Percentiles rank a stretch among this genome's conserved stretches.
phyloP scores from a whole-genome alignment of 2,113 vertebrate species.

The Bubo bubo region DNA sequence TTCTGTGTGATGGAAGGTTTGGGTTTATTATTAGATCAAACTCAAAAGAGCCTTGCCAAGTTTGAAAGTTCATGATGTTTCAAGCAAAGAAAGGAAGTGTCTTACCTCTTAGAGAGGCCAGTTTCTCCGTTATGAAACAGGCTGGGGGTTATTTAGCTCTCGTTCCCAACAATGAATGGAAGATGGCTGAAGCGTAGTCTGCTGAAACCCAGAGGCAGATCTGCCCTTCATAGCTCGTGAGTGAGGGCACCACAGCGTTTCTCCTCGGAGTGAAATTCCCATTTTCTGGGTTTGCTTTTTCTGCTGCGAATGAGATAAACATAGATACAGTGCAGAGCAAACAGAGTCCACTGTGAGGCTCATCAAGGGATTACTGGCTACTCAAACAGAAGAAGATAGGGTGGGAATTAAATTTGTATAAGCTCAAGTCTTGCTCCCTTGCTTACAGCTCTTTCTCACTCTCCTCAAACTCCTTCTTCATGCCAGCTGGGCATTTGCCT shows the following conservation, averaged over 20 bases:
- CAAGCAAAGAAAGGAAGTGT: constrained; percentile 12
- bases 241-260: accelerated
- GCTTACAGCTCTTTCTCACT: neutral
- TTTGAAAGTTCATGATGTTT: constrained; percentile 64
- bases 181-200: neutral
- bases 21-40: constrained; percentile 63
- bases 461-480: neutral
- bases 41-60: constrained; percentile 57
- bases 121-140: neutral
- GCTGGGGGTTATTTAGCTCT: neutral
- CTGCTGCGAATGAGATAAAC: constrained; percentile 7
- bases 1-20: constrained; percentile 20
- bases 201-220: neutral
- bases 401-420: neutral
- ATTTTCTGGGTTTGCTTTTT: neutral
- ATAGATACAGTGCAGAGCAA: constrained; percentile 20
- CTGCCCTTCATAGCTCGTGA: neutral
- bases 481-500: neutral
- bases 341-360: neutral
- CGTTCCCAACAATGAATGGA: neutral
- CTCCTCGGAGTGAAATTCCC: neutral
- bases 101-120: constrained; percentile 29
- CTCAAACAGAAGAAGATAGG: constrained; percentile 14
- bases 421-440: neutral
- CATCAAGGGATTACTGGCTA: neutral